Evolutionary conservation across 2,113 vertebrate species (phyloP).

Genomic region (Muntiacus reevesi): DNA sequence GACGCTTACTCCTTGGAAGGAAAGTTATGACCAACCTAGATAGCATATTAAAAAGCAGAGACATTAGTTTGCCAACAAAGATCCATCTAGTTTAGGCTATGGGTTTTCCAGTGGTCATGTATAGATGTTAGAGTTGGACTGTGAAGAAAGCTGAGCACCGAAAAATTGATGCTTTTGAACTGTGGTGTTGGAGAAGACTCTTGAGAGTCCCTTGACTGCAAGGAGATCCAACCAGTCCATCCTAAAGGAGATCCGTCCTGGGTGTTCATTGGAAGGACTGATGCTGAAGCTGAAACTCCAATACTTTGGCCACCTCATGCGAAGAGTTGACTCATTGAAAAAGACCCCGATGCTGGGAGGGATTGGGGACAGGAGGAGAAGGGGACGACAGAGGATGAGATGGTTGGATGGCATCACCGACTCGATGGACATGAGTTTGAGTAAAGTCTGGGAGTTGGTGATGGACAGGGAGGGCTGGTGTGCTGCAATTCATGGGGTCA

Average conservation of each 20-base stretch:
- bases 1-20: accelerated
- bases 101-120: background rate
- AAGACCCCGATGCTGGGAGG: background rate
- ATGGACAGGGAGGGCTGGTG: background rate
- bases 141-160: accelerated
- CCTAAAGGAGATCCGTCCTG: background rate
- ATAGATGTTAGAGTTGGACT: background rate
- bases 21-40: background rate
- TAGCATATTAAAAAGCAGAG: background rate
- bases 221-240: background rate
- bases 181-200: too few relatives aligned
- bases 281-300: background rate
- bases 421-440: background rate
- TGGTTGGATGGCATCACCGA: background rate
- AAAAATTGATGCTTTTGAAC: too few relatives aligned
- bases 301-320: accelerated
- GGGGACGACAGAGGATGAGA: background rate
- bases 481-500: background rate
- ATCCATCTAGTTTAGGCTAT: background rate
- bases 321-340: background rate
- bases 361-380: background rate
- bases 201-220: background rate
- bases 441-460: background rate
- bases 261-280: background rate
- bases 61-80: background rate